Conservation (phyloP, 2,888 invertebrate species). For the Oscheius sp. region DNA sequence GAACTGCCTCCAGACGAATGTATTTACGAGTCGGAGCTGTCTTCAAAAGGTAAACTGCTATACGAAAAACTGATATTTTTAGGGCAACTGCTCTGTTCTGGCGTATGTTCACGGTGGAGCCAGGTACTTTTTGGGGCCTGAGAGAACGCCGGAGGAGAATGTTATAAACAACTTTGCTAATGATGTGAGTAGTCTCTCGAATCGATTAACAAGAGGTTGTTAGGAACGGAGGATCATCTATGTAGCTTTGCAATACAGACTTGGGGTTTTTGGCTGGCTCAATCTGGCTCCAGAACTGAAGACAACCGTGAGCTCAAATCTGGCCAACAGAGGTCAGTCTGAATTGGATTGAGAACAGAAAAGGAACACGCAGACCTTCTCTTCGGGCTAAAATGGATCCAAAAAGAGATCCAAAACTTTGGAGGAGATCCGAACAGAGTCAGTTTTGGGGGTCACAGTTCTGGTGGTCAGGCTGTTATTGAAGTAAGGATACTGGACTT, state of each 20-base stretch:
- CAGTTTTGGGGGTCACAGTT: constrained; percentile 36
- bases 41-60: constrained; percentile 15
- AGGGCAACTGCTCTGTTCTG: constrained; percentile 49
- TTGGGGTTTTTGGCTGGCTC: constrained; percentile 37
- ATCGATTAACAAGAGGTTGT: background rate
- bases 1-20: constrained; percentile 45
- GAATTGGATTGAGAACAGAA: background rate
- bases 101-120: constrained; percentile 46
- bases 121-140: constrained; percentile 37
- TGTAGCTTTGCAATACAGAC: constrained; percentile 37
- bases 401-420: constrained; percentile 30
- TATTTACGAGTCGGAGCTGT: constrained; percentile 45
- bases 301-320: constrained; percentile 29
- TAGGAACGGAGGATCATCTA: constrained; percentile 40
- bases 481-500: too few relatives aligned
- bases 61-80: background rate
- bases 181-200: too few relatives aligned
- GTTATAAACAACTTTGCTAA: constrained; percentile 49
- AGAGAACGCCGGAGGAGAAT: constrained; percentile 38
- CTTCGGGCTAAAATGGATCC: constrained; percentile 30
- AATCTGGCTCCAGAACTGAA: constrained; percentile 39
- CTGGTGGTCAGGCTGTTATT: constrained; percentile 9
- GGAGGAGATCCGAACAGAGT: constrained; percentile 35
- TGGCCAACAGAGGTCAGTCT: constrained; percentile 29
- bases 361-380: constrained; percentile 20